phyloP scores from a whole-genome alignment of 2,113 vertebrate species.

The Apodemus sylvaticus region DNA sequence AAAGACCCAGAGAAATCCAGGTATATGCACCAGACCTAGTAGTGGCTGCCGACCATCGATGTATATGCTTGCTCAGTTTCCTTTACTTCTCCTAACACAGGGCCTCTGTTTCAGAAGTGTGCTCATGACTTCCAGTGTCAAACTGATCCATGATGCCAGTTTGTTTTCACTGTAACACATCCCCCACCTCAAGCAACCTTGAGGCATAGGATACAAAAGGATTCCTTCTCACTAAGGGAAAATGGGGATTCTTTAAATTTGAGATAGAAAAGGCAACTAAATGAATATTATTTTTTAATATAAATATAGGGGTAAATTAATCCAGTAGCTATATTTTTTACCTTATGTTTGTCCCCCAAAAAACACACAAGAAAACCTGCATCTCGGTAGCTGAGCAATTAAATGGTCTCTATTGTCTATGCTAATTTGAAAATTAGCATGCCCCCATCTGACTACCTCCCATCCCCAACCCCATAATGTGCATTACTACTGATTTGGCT shows the following conservation, averaged over 20 bases:
- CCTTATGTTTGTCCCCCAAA: too few species aligned
- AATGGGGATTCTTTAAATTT: background rate
- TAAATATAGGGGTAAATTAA: too few species aligned
- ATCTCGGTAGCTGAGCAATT: too few species aligned
- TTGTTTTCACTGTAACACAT: background rate
- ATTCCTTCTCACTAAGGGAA: constrained; percentile 38
- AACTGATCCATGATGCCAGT: constrained; percentile 1
- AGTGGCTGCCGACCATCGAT: background rate
- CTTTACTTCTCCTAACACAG: background rate
- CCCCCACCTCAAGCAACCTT: background rate
- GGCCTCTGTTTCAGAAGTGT: background rate
- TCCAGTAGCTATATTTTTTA: too few species aligned
- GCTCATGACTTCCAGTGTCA: background rate
- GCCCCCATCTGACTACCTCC: too few species aligned
- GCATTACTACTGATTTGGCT: too few species aligned
- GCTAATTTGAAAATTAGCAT: too few species aligned
- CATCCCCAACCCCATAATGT: too few species aligned
- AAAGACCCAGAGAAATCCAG: background rate
- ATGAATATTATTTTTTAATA: too few species aligned
- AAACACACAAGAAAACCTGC: too few species aligned
- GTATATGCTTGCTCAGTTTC: background rate
- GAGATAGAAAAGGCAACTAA: background rate
- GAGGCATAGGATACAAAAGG: constrained; percentile 13
- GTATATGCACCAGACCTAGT: background rate
- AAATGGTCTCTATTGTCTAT: too few species aligned